Conservation (phyloP, 2,797 vertebrate genomes). For the Betta splendens region DNA sequence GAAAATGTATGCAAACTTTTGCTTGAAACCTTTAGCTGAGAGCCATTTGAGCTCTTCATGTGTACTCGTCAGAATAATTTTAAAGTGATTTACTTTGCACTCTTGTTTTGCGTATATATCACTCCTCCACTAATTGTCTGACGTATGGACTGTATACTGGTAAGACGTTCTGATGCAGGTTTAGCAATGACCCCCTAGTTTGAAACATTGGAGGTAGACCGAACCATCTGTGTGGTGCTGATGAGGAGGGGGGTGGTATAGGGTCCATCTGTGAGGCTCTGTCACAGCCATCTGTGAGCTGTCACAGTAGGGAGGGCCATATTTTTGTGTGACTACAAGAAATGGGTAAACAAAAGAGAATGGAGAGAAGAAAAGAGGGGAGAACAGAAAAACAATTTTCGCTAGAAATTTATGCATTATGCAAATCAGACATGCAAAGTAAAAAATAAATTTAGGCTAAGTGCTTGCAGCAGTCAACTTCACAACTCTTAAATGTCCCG, state of each 20-base stretch:
- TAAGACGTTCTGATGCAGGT: conserved; percentile 61
- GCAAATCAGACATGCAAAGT: conserved; percentile 1
- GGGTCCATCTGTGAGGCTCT: conserved; percentile 75
- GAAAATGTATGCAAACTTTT: background rate
- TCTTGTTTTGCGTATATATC: conserved; percentile 13
- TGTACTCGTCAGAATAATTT: background rate
- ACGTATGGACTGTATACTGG: conserved; percentile 38
- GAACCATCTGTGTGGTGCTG: conserved; percentile 74
- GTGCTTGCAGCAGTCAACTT: background rate
- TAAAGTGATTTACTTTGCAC: background rate
- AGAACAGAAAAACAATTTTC: no score
- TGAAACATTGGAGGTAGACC: conserved; percentile 71
- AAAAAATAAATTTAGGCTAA: background rate
- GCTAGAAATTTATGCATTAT: no score
- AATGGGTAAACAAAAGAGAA: conserved; percentile 30
- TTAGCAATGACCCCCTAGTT: conserved; percentile 63
- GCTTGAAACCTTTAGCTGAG: background rate
- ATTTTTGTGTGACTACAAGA: conserved; percentile 57
- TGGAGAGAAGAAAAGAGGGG: no score
- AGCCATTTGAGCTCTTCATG: background rate
- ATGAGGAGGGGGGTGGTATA: conserved; percentile 51
- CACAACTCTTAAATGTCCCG: conserved; percentile 1
- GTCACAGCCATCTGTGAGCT: conserved; percentile 76
- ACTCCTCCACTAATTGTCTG: conserved; percentile 16
- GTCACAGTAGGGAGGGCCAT: conserved; percentile 69